Base-by-base conservation (phyloP, 2,888 invertebrate genomes). In the Elegia similella region DNA sequence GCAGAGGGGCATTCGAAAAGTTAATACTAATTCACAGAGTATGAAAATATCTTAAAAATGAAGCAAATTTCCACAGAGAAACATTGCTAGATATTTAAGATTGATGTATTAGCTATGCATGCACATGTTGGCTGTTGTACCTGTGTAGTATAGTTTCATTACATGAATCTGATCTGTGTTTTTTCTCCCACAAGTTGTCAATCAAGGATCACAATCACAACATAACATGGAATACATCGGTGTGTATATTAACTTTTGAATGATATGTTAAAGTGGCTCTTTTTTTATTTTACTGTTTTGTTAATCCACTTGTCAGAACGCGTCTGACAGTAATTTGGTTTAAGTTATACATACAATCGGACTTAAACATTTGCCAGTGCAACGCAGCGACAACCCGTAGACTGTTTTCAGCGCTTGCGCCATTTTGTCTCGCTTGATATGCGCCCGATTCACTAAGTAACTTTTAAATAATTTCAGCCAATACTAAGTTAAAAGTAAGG, bases 171-270 rank as follows among this genome's bases (percentile, higher is more conserved):
- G 72, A 80, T 70, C 65, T 73, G 68, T 73, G 74, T 73, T 81
- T 84, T 82, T 76, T 80, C 69, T 78, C 73, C 78, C 75, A 72
- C 79, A 84, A 86, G 84, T 86, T 81, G 76, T 82, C 84, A 82
- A 64, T 83, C 84, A 84, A 85, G 85, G 80, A 84, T 80, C 78
- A 65, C 84, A 84, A 23, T 23, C 23, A 23, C 23, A 23, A 23
- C 23, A 23, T 23, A 23, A 23, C 79, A 78, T 76, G 87, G 87
- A 88, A 76, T 83, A 73, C 66, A 86, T 85, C 69, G 86, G 88
- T 88, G 82, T 87, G 88, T 87, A 87, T 86, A 69, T 62, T 61
- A 59, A 60, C 62, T 66, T 59, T 63, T 62, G 60, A 60, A 56
- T 70, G 67, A 59, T 73, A 67, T 72, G 67, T 70, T 72, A 75